Percentiles rank a stretch among this genome's conserved stretches.
Conservation (phyloP, 2,888 invertebrate genomes). For the Falcaria lacertinaria region DNA sequence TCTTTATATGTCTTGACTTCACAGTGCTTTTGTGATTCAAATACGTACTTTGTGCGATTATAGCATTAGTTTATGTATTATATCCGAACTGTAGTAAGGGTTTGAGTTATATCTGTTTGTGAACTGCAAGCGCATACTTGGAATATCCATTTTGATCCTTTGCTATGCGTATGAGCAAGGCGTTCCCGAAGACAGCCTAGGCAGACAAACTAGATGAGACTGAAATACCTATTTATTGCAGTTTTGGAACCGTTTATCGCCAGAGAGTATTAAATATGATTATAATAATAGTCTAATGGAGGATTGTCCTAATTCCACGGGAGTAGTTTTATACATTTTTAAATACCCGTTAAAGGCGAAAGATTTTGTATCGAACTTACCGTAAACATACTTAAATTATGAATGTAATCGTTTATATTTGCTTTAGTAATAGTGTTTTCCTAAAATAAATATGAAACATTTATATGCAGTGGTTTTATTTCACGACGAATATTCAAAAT, state of each 20-base stretch:
- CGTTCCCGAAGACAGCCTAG: too few species aligned
- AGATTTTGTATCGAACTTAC: conserved; percentile 63
- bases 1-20: background rate
- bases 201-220: conserved; percentile 32
- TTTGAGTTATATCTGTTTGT: too few species aligned
- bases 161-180: too few species aligned
- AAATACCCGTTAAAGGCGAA: conserved; percentile 59
- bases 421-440: conserved; percentile 62
- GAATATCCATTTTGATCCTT: too few species aligned
- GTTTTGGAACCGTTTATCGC: conserved; percentile 15
- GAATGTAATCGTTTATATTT: conserved; percentile 68
- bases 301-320: conserved; percentile 28
- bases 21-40: background rate
- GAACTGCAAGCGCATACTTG: too few species aligned
- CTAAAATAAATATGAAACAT: conserved; percentile 41
- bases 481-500: background rate
- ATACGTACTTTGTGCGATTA: background rate
- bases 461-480: conserved; percentile 4
- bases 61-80: background rate
- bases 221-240: conserved; percentile 22
- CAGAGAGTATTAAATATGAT: background rate
- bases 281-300: background rate
- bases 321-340: conserved; percentile 71
- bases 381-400: conserved; percentile 53
- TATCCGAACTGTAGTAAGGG: background rate